phyloP scores from a whole-genome alignment of 2,797 vertebrate species.

The Eurystomus glaucurus region DNA sequence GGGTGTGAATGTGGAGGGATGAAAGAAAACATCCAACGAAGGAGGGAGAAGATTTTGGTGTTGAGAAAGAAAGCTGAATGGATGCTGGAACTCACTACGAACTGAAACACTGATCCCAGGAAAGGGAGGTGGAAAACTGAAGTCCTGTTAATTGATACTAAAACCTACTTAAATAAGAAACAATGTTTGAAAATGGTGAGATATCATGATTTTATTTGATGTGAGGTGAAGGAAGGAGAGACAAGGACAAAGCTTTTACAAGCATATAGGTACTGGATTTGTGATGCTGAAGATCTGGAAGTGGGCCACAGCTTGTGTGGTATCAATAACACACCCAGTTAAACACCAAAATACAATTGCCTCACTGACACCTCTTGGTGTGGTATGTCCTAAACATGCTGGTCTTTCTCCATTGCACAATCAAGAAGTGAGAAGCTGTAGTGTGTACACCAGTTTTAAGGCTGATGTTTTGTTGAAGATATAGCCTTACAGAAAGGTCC shows the following conservation, averaged over 20 bases:
- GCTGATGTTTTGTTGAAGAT: neutral
- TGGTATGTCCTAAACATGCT: neutral
- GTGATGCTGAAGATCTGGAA: neutral
- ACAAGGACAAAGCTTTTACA: neutral
- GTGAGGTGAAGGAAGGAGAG: neutral
- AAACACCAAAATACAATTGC: neutral
- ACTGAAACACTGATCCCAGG: neutral
- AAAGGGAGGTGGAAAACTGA: neutral
- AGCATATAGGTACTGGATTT: neutral
- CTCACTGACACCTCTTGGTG: neutral
- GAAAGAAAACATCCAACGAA: neutral
- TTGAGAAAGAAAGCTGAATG: neutral
- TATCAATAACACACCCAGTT: neutral
- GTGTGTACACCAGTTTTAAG: rapidly evolving
- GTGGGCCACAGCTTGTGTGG: neutral
- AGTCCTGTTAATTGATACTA: neutral
- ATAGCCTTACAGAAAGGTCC: neutral
- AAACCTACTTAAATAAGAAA: neutral
- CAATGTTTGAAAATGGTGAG: neutral
- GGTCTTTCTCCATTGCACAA: neutral
- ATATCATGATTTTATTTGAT: neutral
- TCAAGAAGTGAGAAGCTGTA: neutral
- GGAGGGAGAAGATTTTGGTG: neutral
- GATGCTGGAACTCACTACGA: neutral
- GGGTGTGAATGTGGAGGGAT: neutral